Percentiles rank a stretch among this genome's conserved stretches.
Conservation (phyloP, 2,888 invertebrate genomes). For the Athalia cordata region DNA sequence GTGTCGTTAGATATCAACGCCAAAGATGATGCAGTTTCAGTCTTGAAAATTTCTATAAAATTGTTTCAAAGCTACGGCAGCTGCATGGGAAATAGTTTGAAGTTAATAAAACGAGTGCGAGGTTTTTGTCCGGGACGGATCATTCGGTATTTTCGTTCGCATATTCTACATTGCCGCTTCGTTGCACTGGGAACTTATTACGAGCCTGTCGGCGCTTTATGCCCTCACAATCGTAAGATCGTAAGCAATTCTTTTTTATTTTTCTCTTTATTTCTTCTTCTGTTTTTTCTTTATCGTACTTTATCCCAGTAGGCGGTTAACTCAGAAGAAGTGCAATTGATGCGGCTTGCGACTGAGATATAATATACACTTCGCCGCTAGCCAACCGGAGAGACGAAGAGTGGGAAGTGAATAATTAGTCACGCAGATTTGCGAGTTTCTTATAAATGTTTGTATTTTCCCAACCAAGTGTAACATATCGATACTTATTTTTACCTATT, state of each 20-base stretch:
- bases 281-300: constrained; percentile 36
- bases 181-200: constrained; percentile 47
- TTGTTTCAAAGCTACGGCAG: background rate
- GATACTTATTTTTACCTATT: background rate
- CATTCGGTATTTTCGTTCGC: constrained; percentile 35
- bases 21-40: background rate
- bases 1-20: constrained; percentile 50
- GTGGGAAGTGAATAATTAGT: constrained; percentile 53
- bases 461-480: background rate
- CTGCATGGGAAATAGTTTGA: background rate
- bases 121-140: constrained; percentile 13
- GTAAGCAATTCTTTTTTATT: constrained; percentile 59
- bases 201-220: constrained; percentile 66
- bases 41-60: background rate
- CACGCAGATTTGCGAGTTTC: constrained; percentile 48
- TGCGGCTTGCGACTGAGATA: constrained; percentile 34
- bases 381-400: constrained; percentile 50
- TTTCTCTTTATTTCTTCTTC: constrained; percentile 33
- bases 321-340: constrained; percentile 43
- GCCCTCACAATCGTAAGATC: constrained; percentile 70
- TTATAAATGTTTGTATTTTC: background rate
- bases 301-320: constrained; percentile 40
- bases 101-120: constrained; percentile 20
- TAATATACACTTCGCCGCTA: constrained; percentile 4
- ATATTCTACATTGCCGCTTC: constrained; percentile 42